Conservation (phyloP, 2,888 invertebrate species). For the Coelopa pilipes region DNA sequence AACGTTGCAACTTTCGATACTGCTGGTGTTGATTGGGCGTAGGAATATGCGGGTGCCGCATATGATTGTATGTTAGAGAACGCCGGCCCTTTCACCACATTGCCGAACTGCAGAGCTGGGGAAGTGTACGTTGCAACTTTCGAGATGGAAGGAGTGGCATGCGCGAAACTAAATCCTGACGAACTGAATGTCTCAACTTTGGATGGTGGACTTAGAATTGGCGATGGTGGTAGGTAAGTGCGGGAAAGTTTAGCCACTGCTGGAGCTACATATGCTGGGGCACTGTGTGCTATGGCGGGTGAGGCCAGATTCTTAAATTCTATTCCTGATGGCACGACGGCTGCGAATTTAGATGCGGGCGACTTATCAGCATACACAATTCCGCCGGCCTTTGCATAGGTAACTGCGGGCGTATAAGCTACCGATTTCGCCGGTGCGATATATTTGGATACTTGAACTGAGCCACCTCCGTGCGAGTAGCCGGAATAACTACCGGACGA, state of each 20-base stretch:
- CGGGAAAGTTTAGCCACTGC: conserved; percentile 35
- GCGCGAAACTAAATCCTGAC: conserved; percentile 55
- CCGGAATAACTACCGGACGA: conserved; percentile 58
- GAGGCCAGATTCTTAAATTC: conserved; percentile 71
- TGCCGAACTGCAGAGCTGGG: conserved; percentile 38
- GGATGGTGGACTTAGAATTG: neutral
- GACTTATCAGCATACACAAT: conserved; percentile 64
- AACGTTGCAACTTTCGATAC: conserved; percentile 46
- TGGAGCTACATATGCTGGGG: conserved; percentile 57
- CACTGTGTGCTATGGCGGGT: conserved; percentile 59
- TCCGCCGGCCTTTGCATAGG: conserved; percentile 59
- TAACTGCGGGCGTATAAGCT: conserved; percentile 57
- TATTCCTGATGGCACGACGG: conserved; percentile 68
- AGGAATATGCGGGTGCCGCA: conserved; percentile 67
- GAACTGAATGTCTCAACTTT: conserved; percentile 55
- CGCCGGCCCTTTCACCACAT: conserved; percentile 51
- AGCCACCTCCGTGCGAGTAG: conserved; percentile 49
- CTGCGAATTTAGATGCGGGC: conserved; percentile 63
- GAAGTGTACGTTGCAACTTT: conserved; percentile 53
- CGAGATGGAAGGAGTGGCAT: conserved; percentile 51
- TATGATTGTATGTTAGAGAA: conserved; percentile 63
- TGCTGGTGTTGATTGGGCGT: conserved; percentile 55
- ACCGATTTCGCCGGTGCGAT: conserved; percentile 55
- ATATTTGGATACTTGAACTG: conserved; percentile 53
- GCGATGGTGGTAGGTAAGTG: conserved; percentile 36